Conservation (phyloP, 1,140 invertebrate species). For the Pogonognathellus flavescens region DNA sequence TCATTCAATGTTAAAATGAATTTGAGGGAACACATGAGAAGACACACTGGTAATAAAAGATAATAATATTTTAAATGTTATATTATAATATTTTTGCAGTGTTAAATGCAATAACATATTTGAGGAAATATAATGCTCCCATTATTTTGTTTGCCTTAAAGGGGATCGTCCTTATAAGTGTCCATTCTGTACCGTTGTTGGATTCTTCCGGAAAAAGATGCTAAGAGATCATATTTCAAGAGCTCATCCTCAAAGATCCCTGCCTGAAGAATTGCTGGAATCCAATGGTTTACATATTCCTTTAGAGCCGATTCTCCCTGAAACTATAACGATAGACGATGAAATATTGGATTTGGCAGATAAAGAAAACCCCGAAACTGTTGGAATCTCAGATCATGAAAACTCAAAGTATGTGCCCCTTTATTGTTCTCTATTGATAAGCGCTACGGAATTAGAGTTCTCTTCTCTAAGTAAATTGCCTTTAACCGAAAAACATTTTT, state of each 20-base stretch:
- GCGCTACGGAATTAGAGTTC: too few species aligned
- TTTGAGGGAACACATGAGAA: conserved; percentile 69
- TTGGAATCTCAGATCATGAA: conserved; percentile 2
- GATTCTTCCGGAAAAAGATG: conserved; percentile 64
- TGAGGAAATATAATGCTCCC: too few species aligned
- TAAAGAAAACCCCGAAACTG: neutral
- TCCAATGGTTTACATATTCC: neutral
- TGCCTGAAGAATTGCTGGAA: conserved; percentile 56
- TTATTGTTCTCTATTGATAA: too few species aligned
- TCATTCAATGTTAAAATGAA: conserved; percentile 71
- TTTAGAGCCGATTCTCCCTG: neutral
- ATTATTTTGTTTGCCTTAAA: neutral
- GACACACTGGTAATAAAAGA: conserved; percentile 67
- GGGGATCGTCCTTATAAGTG: conserved; percentile 58
- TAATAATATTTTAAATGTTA: neutral
- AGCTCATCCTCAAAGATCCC: conserved; percentile 53
- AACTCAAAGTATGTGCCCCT: neutral
- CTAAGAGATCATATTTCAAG: conserved; percentile 59
- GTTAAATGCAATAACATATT: neutral
- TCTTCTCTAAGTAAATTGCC: too few species aligned
- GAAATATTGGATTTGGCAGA: conserved; percentile 6
- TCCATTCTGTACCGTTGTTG: conserved; percentile 56
- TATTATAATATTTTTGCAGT: neutral
- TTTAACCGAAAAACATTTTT: too few species aligned
- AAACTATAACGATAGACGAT: neutral